Base-by-base conservation (phyloP, 2,113 vertebrate species). In the Sinosuthora webbiana region DNA sequence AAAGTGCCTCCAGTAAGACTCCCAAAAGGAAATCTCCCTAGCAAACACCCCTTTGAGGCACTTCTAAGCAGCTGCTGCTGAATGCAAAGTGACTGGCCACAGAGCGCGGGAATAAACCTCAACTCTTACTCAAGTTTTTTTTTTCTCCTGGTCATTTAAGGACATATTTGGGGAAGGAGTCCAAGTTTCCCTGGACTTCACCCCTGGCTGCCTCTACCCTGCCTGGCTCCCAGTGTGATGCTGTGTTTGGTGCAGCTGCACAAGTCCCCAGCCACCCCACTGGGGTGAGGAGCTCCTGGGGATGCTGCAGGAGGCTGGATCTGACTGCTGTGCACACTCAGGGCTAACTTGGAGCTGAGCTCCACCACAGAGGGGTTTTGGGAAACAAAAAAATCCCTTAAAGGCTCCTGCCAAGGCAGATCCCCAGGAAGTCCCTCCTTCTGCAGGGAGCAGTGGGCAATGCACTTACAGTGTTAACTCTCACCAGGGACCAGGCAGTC, bases 201-300 rank as follows among this genome's bases (percentile, higher is more conserved):
- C 33, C 44, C 69, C 37, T 49, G 30, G 39, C 52, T 2, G 5
- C 23, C 24, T 59, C 20, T 35, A 79, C 59, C 21, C 49, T 33
- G n/a, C 16, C 35, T 44, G 35, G 15, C n/a, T 83, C 88, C 35
- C 64, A 18, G 49, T 1, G 8, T 1, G 52, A 67, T 15, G 87
- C 71, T 87, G 13, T 28, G 27, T 52, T 92, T 1, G 35, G 30
- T n/a, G 77, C 62, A 53, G 75, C 65, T n/a, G 41, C 71, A 21
- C 0, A 1, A 88, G 42, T 59, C 50, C 47, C 57, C 63, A 41
- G 11, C 2, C 6, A 11, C 41, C 35, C 6, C 10, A 22, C 7
- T 0, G 3, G 24, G 0, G 4, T 59, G 35, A 2, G 15, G 41
- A 27, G 52, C 47, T 41, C 73, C 83, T 56, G 64, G 60, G 67